Base-by-base conservation (phyloP, 2,888 invertebrate species). In the Eupithecia dodoneata region DNA sequence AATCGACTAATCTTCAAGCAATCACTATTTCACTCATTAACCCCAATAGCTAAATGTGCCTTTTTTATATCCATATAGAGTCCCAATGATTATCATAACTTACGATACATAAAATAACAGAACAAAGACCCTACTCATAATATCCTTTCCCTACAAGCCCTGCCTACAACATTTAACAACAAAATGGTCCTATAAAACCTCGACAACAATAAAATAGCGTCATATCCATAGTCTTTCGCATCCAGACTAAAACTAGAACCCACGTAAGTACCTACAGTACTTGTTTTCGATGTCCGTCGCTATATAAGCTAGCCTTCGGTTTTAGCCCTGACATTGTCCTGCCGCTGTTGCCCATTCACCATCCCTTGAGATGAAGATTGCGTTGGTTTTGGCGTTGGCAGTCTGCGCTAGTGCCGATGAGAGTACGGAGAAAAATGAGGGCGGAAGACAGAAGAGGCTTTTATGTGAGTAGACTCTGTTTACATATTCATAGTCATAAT, bases 291-390 rank as follows among this genome's bases (percentile, higher is more conserved):
- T 83, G 87, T 87, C 88, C 86, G 88, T 87, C 82, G 83, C 88
- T 95, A 95, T 94, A 95, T 91, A 95, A 94, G 94, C 92, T 92
- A 93, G 93, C 85, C 83, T 85, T 84, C 87, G 87, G 85, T 85
- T 85, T 86, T 88, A 92, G 87, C 93, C 94, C 93, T 94, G 94
- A 94, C 94, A 95, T 94, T 95, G 93, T 89, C 90, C 91, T 89
- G 81, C 82, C 83, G 83, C 81, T 83, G 83, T 83, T 84, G 86
- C 84, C 86, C 84, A 83, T 82, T 83, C 82, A 84, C 86, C 85
- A 87, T 82, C 84, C 79, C 82, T 82, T 73, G 49, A 65, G 71
- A 83, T 81, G 89, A 83, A 88, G 82, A 81, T 89, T 81, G 81
- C 87, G 76, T 81, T 90, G 77, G 55, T 88, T 75, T 81, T 91